A percentile compares a stretch with the other conserved stretches of the same genome.
These are phyloP conservation scores for Yponomeuta evonymella DNA, from an alignment of 2,888 invertebrate genomes.

Conservation along the genomic window DNA sequence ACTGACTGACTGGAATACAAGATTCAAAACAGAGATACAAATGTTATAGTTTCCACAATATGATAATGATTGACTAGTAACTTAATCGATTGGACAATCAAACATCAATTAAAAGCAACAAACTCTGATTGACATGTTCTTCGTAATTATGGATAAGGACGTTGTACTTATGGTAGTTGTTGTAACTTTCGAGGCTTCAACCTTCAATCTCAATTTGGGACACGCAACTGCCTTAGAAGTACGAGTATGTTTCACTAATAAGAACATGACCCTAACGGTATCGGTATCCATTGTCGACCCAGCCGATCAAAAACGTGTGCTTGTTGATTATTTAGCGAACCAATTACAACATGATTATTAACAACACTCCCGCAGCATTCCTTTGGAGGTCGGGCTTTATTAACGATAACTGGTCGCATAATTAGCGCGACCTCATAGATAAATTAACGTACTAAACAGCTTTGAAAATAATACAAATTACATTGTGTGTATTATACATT, in stretches of 20 bases:
- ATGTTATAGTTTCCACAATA: neutral
- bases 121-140: neutral
- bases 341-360: slow-evolving; percentile 32
- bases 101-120: neutral
- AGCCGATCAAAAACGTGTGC: slow-evolving; percentile 39
- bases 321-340: slow-evolving; percentile 51
- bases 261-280: slow-evolving; percentile 58
- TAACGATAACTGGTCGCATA: slow-evolving; percentile 23
- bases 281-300: slow-evolving; percentile 27
- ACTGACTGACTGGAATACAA: slow-evolving; percentile 34
- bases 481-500: neutral
- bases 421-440: slow-evolving; percentile 7
- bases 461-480: neutral
- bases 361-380: slow-evolving; percentile 25
- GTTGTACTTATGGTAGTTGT: no score
- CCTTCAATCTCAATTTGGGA: neutral
- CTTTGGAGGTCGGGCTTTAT: slow-evolving; percentile 9
- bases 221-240: neutral
- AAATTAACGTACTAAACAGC: neutral
- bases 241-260: slow-evolving; percentile 28
- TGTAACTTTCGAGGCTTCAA: neutral
- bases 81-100: neutral
- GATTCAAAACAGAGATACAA: slow-evolving; percentile 28
- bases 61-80: neutral
- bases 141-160: no score